Base-by-base conservation (phyloP, 2,888 invertebrate species). In the Subacronicta megacephala region DNA sequence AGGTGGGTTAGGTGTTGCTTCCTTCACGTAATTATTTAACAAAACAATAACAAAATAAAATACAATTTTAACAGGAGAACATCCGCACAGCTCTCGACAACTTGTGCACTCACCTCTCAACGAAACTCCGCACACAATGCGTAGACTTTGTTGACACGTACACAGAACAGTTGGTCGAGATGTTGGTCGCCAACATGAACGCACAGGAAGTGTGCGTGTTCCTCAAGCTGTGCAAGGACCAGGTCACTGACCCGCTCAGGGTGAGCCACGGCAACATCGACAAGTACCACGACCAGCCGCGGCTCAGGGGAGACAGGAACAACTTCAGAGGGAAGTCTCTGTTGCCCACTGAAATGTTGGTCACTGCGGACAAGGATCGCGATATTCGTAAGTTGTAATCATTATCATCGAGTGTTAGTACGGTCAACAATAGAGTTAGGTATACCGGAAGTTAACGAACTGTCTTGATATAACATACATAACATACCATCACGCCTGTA, bases 121-220 rank as follows among this genome's bases (percentile, higher is more conserved):
- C 88, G 0, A 95, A 95, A 63, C 88, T 98, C 9, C 93, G 90
- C 17, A 83, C 88, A 0, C 95, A 97, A 85, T 98, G 98, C 83
- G 89, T 95, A 0, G 96, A 96, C 77, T 97, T 98, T 73, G 96
- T 98, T 0, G 94, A 96, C 68, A 95, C 95, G 0, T 98, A 98
- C 88, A 96, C 96, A 7, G 95, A 96, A 43, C 96, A 97, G 81
- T 90, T 98, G 20, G 91, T 98, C 7, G 97, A 98, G 72, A 96
- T 97, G 96, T 83, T 98, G 12, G 87, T 97, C 2, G 96, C 96
- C 13, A 96, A 98, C 80, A 95, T 98, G 75, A 74, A 90, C 75
- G 81, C 93, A 0, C 90, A 92, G 49, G 96, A 98, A 90, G 95
- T 98, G 36, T 98, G 98, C 81, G 96, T 96, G 0, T 96, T 95